A percentile compares a stretch with the other conserved stretches of the same genome.
Evolutionary conservation across 2,888 invertebrate species (phyloP).

Genomic region (Torymus auratus): DNA sequence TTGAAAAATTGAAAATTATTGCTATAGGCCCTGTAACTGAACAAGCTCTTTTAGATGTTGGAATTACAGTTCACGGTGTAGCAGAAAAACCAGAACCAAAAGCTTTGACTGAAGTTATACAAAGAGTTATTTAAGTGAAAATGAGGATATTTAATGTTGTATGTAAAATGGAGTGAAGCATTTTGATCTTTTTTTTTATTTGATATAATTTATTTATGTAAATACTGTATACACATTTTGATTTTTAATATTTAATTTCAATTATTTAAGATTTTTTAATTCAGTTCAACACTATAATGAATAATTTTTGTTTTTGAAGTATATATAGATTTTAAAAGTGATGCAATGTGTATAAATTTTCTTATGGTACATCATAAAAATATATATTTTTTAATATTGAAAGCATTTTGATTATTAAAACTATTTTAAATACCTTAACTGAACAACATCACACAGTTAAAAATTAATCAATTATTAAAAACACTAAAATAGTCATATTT

Average conservation of each 20-base stretch:
- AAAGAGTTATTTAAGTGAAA: slow-evolving; percentile 45
- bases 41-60: slow-evolving; percentile 66
- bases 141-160: slow-evolving; percentile 8
- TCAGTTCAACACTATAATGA: slow-evolving; percentile 6
- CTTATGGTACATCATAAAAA: slow-evolving; percentile 31
- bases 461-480: slow-evolving; percentile 21
- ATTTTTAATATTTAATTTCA: slow-evolving; percentile 21
- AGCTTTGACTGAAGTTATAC: slow-evolving; percentile 67
- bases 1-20: slow-evolving; percentile 64
- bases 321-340: slow-evolving; percentile 15
- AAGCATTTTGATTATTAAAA: slow-evolving; percentile 40
- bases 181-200: slow-evolving; percentile 15
- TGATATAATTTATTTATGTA: slow-evolving; percentile 33
- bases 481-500: slow-evolving; percentile 15
- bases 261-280: slow-evolving; percentile 23
- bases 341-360: slow-evolving; percentile 14
- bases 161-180: slow-evolving; percentile 8
- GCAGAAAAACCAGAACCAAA: slow-evolving; percentile 71
- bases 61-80: slow-evolving; percentile 65
- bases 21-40: slow-evolving; percentile 73
- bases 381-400: slow-evolving; percentile 35
- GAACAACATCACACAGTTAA: slow-evolving; percentile 22
- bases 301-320: slow-evolving; percentile 19
- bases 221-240: slow-evolving; percentile 46
- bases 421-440: slow-evolving; percentile 28